A percentile compares a stretch with the other conserved stretches of the same genome.
Evolutionary conservation across 2,113 vertebrate species (phyloP).

Genomic region (Podocnemis expansa): DNA sequence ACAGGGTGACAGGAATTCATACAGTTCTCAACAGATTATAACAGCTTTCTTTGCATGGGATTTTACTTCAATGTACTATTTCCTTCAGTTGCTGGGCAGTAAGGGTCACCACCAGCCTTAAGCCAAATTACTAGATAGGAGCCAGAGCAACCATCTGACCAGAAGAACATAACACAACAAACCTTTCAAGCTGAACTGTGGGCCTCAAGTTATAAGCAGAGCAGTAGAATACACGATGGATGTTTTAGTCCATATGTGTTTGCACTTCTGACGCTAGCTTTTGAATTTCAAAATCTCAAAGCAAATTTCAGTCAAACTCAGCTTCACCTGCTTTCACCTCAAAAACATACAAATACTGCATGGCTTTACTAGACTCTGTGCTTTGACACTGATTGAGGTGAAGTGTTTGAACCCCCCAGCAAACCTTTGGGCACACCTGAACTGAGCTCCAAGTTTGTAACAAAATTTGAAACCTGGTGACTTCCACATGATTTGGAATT

Average conservation of each 20-base stretch:
- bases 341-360: background rate
- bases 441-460: constrained; percentile 33
- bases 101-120: constrained; percentile 4
- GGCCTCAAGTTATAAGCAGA: background rate
- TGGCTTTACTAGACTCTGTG: too few species aligned
- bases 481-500: constrained; percentile 6
- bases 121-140: background rate
- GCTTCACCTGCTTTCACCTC: background rate
- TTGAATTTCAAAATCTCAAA: background rate
- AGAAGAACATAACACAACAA: background rate
- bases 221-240: background rate
- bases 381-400: too few species aligned
- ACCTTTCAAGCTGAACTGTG: background rate
- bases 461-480: background rate
- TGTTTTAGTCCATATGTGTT: background rate
- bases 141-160: background rate
- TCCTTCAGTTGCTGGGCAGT: background rate
- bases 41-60: background rate
- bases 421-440: background rate
- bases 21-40: background rate
- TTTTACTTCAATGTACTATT: background rate
- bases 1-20: background rate
- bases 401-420: too few species aligned
- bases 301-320: background rate
- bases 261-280: background rate